Conservation (phyloP, 2,797 vertebrate genomes). For the Trachops cirrhosus region DNA sequence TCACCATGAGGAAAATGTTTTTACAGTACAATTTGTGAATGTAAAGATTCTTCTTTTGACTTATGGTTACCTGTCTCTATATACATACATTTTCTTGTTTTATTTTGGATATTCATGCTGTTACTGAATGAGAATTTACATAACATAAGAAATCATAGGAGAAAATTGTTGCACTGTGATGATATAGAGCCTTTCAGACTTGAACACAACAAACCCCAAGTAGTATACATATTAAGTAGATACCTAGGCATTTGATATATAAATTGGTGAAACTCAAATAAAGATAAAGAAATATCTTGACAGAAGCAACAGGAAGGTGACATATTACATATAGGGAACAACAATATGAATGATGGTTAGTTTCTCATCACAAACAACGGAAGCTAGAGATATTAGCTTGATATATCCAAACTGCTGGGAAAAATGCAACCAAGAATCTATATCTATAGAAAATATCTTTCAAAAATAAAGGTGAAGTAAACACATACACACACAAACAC, state of each 20-base stretch:
- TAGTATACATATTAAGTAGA: neutral
- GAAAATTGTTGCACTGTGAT: neutral
- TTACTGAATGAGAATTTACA: neutral
- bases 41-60: neutral
- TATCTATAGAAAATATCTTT: neutral
- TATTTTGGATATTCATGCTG: neutral
- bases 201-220: neutral
- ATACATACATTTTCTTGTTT: neutral
- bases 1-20: neutral
- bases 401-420: neutral
- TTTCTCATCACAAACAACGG: neutral
- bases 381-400: neutral
- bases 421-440: neutral
- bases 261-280: neutral
- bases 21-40: neutral
- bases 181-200: neutral
- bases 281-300: neutral
- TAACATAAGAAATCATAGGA: neutral
- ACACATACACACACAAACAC: neutral
- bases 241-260: neutral
- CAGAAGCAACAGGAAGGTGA: neutral
- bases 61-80: neutral
- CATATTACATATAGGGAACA: neutral
- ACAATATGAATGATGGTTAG: neutral
- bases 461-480: neutral